A percentile compares a stretch with the other conserved stretches of the same genome.
Evolutionary conservation across 2,888 invertebrate genomes (phyloP).

Genomic region (Escarpia spicata): DNA sequence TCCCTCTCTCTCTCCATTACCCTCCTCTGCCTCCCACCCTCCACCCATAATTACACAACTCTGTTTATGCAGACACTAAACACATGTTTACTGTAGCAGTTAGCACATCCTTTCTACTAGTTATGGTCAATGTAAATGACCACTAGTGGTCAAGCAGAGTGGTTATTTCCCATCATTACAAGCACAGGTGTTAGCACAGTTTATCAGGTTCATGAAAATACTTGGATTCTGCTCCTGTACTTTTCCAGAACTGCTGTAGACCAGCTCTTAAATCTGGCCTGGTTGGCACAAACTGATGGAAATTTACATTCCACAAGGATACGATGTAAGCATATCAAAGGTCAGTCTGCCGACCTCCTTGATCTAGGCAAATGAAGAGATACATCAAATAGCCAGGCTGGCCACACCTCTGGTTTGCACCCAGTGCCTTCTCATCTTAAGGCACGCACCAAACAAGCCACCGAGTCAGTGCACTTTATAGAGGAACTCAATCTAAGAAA

Average conservation of each 20-base stretch:
- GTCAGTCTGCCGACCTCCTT: too few relatives aligned
- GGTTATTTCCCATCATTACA: neutral
- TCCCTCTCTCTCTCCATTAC: neutral
- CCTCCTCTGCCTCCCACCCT: neutral
- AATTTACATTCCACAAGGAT: too few relatives aligned
- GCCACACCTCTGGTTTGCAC: too few relatives aligned
- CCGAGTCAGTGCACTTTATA: too few relatives aligned
- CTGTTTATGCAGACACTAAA: neutral
- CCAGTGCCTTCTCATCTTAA: too few relatives aligned
- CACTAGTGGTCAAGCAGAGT: constrained; percentile 2
- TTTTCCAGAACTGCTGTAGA: neutral
- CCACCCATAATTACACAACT: neutral
- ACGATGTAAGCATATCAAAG: too few relatives aligned
- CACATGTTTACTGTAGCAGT: neutral
- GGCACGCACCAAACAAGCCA: too few relatives aligned
- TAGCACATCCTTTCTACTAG: neutral
- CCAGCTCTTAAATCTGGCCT: too few relatives aligned
- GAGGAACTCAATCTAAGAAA: too few relatives aligned
- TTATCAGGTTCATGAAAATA: neutral
- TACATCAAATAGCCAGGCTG: too few relatives aligned
- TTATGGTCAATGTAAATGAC: neutral
- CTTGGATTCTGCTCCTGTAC: neutral
- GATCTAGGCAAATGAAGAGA: too few relatives aligned
- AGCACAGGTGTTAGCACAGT: neutral
- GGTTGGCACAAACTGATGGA: too few relatives aligned